phyloP scores from a whole-genome alignment of 2,888 invertebrate species.

The Macaria notata region DNA sequence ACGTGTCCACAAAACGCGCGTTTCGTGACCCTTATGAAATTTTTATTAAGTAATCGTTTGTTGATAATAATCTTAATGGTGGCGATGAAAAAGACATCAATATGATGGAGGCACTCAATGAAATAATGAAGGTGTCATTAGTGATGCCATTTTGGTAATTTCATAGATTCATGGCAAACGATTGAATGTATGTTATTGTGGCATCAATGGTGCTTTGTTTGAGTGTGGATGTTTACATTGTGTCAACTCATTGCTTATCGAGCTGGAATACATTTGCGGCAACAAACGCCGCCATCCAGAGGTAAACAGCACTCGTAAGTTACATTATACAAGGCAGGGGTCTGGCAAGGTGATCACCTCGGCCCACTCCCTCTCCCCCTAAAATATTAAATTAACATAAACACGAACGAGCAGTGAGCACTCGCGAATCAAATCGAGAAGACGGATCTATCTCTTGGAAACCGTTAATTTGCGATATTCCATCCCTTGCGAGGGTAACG shows the following conservation, averaged over 20 bases:
- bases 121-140: conserved; percentile 1
- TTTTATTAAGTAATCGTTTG: conserved; percentile 38
- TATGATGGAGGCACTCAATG: conserved; percentile 6
- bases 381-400: conserved; percentile 76
- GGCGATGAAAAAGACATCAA: conserved; percentile 12
- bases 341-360: conserved; percentile 29
- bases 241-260: too few species aligned
- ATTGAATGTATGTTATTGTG: too few species aligned
- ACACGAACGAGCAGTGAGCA: conserved; percentile 53
- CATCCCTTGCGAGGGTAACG: conserved; percentile 37
- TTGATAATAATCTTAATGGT: conserved; percentile 24
- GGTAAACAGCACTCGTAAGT: conserved; percentile 17
- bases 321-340: conserved; percentile 21
- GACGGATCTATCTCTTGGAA: conserved; percentile 70
- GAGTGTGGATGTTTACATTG: too few species aligned
- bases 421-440: conserved; percentile 69
- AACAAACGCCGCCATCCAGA: conserved; percentile 7
- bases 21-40: conserved; percentile 31
- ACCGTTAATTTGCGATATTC: conserved; percentile 63
- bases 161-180: too few species aligned
- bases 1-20: conserved; percentile 33
- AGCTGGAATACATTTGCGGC: too few species aligned
- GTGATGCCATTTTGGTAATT: conserved; percentile 1
- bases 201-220: too few species aligned
- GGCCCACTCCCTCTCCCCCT: conserved; percentile 38